phyloP scores from a whole-genome alignment of 2,113 vertebrate species.

The Neomonachus schauinslandi region DNA sequence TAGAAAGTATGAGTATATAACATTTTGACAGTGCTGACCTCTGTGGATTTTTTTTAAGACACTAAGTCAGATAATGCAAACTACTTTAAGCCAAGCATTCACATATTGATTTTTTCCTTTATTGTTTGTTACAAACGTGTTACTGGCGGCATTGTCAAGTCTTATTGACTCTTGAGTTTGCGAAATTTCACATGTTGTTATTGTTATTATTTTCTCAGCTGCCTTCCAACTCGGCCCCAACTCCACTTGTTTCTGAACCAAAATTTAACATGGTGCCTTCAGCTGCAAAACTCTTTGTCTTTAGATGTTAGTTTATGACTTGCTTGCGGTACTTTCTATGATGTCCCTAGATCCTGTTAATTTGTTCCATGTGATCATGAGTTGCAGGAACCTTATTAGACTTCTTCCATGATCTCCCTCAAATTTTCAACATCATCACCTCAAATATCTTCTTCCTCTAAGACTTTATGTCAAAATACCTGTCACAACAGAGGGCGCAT shows the following conservation, averaged over 20 bases:
- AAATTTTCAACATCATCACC: not conserved
- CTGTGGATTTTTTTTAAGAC: conserved; percentile 30
- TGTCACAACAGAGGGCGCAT: not conserved
- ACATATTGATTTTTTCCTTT: not conserved
- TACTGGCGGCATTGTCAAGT: not conserved
- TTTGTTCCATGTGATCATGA: not conserved
- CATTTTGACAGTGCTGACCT: not conserved
- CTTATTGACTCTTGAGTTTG: not conserved
- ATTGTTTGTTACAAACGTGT: not conserved
- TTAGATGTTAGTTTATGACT: not conserved
- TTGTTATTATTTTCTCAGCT: not conserved
- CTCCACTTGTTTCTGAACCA: not conserved
- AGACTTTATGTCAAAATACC: not conserved
- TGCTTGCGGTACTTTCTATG: not conserved
- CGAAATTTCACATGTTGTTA: not conserved
- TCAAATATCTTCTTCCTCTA: conserved; percentile 20
- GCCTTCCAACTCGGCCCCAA: not conserved
- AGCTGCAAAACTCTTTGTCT: not conserved
- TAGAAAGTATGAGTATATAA: not conserved
- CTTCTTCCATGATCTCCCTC: not conserved
- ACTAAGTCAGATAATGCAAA: not conserved
- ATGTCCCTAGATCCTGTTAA: not conserved
- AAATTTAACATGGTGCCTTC: not conserved
- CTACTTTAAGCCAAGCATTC: not conserved
- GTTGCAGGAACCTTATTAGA: not conserved